phyloP scores from a whole-genome alignment of 2,113 vertebrate species.

The Dipodomys stephensi region DNA sequence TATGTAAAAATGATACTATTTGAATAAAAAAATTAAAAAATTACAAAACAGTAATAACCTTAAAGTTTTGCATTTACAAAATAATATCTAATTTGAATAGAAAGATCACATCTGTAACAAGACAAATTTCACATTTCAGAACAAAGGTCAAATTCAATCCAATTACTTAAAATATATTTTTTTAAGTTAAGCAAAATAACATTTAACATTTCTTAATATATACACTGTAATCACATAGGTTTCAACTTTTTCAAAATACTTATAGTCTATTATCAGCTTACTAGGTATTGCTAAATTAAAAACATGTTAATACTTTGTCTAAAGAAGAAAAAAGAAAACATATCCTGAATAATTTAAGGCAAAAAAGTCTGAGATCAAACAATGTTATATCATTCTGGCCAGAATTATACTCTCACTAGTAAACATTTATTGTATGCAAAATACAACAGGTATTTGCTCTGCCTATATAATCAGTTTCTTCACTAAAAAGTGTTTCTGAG shows the following conservation, averaged over 20 bases:
- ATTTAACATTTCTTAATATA: conserved; percentile 25
- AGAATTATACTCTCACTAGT: conserved; percentile 2
- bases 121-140: conserved; percentile 53
- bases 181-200: conserved; percentile 38
- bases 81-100: conserved; percentile 30
- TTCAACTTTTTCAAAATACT: conserved; percentile 21
- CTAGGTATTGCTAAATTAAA: background rate
- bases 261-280: conserved; percentile 23
- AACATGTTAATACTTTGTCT: background rate
- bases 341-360: conserved; percentile 28
- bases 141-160: conserved; percentile 34
- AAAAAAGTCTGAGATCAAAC: conserved; percentile 1
- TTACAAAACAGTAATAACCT: conserved; percentile 16
- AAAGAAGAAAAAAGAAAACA: background rate
- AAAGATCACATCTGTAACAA: conserved; percentile 19
- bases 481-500: background rate
- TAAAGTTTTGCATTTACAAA: conserved; percentile 46
- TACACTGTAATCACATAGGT: conserved; percentile 36
- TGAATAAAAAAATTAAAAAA: conserved; percentile 14
- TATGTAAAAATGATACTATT: conserved; percentile 53
- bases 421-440: background rate
- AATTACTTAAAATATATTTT: conserved; percentile 46
- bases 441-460: background rate
- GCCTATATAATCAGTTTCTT: background rate
- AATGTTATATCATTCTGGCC: background rate